Percentiles rank a stretch among this genome's conserved stretches.
These are phyloP conservation scores for Myotis findleyi DNA, from an alignment of 2,797 vertebrate genomes.

Conservation along the genomic window DNA sequence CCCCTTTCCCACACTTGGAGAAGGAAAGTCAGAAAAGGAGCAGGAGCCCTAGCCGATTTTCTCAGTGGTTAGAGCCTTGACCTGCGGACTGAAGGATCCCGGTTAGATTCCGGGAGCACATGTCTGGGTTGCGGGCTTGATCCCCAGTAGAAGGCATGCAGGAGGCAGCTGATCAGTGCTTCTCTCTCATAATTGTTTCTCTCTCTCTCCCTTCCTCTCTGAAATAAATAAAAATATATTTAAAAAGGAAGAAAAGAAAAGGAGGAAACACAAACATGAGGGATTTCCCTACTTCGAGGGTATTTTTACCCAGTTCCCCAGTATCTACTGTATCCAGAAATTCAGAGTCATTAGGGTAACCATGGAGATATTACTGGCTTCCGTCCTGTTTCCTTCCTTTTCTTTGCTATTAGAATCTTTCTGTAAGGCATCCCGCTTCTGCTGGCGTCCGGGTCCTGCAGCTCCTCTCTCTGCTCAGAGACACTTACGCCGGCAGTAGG, in stretches of 20 bases:
- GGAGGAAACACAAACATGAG: neutral
- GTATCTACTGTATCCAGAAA: slow-evolving; percentile 5
- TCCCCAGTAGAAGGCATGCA: too few species aligned
- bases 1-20: neutral
- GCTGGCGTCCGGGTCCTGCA: neutral
- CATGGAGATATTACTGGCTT: slow-evolving; percentile 36
- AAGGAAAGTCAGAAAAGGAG: neutral
- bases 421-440: neutral
- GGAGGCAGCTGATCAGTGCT: too few species aligned
- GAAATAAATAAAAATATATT: too few species aligned
- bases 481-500: neutral
- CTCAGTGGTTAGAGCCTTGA: too few species aligned
- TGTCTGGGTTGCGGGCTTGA: too few species aligned
- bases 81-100: too few species aligned
- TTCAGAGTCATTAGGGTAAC: slow-evolving; percentile 16
- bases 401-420: slow-evolving; percentile 64
- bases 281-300: neutral
- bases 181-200: too few species aligned
- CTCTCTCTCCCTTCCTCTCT: too few species aligned
- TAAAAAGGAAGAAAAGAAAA: too few species aligned
- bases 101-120: too few species aligned
- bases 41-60: too few species aligned
- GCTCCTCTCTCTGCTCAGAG: neutral
- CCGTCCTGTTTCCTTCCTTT: slow-evolving; percentile 70
- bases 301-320: slow-evolving; percentile 12